phyloP scores from a whole-genome alignment of 2,797 vertebrate species.

The Acanthurus tractus region DNA sequence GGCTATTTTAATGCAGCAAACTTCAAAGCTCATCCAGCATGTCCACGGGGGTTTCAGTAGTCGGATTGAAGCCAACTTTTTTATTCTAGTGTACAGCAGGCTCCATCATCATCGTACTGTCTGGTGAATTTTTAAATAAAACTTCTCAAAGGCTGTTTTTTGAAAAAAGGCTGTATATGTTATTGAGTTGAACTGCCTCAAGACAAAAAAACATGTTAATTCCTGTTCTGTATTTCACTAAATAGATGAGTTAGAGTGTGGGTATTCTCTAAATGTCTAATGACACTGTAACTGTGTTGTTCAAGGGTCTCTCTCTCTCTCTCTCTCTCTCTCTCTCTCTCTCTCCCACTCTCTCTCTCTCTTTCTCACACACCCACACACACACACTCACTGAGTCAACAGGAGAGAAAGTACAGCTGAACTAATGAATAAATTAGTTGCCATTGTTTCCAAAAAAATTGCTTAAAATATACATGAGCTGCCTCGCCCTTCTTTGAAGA shows the following conservation, averaged over 20 bases:
- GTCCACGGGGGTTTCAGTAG: conserved; percentile 53
- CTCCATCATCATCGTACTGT: conserved; percentile 48
- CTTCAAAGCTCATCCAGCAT: conserved; percentile 67
- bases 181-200: conserved; percentile 35
- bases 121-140: conserved; percentile 48
- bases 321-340: no score
- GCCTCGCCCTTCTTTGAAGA: background rate
- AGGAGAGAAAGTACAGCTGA: background rate
- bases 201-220: conserved; percentile 23
- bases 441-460: background rate
- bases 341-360: no score
- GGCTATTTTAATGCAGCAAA: conserved; percentile 61
- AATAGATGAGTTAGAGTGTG: background rate
- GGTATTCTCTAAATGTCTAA: conserved; percentile 15
- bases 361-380: background rate
- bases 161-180: conserved; percentile 8
- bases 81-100: conserved; percentile 26
- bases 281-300: background rate
- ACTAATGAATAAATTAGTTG: background rate
- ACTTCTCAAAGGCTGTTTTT: conserved; percentile 38
- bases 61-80: conserved; percentile 49
- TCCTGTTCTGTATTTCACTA: conserved; percentile 7
- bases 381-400: background rate
- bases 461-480: background rate
- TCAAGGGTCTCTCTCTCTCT: no score